Evolutionary conservation across 2,113 vertebrate genomes (phyloP).

Genomic region (Vulpes lagopus): DNA sequence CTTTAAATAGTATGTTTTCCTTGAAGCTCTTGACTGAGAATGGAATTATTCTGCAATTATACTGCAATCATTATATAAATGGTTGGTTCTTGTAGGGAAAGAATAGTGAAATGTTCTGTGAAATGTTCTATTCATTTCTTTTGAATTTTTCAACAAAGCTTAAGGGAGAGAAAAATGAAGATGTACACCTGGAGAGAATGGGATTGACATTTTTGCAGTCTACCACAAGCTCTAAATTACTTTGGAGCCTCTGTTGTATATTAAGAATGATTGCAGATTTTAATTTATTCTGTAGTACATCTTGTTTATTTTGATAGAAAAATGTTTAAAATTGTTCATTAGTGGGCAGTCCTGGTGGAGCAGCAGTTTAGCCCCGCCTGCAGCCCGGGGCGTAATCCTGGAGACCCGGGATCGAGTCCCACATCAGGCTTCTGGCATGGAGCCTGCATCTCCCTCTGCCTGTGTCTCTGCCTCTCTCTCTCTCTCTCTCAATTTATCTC

Average conservation of each 20-base stretch:
- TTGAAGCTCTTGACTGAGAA: background rate
- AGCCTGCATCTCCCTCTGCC: background rate
- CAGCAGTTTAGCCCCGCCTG: background rate
- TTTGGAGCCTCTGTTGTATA: background rate
- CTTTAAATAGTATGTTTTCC: slow-evolving; percentile 15
- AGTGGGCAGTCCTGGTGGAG: background rate
- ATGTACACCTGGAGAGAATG: background rate
- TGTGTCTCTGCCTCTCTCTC: background rate
- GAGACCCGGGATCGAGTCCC: background rate
- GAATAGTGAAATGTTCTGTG: background rate
- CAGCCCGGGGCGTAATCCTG: background rate
- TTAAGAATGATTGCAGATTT: slow-evolving; percentile 26
- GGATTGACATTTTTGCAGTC: background rate
- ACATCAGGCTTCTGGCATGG: background rate
- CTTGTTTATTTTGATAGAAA: slow-evolving; percentile 7
- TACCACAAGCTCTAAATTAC: background rate
- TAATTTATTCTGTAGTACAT: background rate
- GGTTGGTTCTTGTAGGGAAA: background rate
- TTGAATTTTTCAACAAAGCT: slow-evolving; percentile 18
- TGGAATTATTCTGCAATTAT: slow-evolving; percentile 14
- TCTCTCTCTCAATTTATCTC: background rate
- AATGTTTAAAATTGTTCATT: background rate
- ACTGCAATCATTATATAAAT: background rate
- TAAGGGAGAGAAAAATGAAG: background rate
- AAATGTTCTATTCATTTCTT: background rate